Evolutionary conservation across 2,888 invertebrate species (phyloP).

Genomic region (Myopa tessellatipennis): DNA sequence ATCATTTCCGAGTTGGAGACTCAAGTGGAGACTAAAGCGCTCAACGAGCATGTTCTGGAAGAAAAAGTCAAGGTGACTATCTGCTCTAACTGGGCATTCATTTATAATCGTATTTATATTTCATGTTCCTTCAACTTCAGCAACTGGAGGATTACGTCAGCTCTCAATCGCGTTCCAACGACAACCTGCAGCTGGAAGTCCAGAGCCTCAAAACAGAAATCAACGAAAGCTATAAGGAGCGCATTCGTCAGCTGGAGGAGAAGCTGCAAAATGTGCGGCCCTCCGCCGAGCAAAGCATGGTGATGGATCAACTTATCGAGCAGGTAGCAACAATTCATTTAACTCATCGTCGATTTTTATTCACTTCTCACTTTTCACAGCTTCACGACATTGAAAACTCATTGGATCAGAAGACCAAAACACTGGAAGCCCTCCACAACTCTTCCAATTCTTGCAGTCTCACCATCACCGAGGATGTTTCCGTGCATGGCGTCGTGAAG

Average conservation of each 20-base stretch:
- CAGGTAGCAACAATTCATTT: slow-evolving; percentile 54
- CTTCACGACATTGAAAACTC: slow-evolving; percentile 73
- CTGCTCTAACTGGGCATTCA: background rate
- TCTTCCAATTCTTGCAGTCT: slow-evolving; percentile 76
- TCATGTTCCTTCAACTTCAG: slow-evolving; percentile 41
- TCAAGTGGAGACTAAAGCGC: slow-evolving; percentile 77
- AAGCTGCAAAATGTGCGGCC: slow-evolving; percentile 70
- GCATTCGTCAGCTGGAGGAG: slow-evolving; percentile 66
- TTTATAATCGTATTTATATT: background rate
- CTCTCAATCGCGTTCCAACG: slow-evolving; percentile 62
- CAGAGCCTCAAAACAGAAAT: slow-evolving; percentile 64
- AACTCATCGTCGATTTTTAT: background rate
- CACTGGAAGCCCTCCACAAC: slow-evolving; percentile 79
- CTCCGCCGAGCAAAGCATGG: slow-evolving; percentile 69
- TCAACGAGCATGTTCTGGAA: slow-evolving; percentile 74
- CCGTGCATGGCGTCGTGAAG: slow-evolving; percentile 81
- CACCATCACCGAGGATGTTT: slow-evolving; percentile 86
- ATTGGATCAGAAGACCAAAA: slow-evolving; percentile 78
- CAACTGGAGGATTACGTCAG: slow-evolving; percentile 63
- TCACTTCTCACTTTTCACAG: slow-evolving; percentile 48
- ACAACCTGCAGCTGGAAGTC: slow-evolving; percentile 63
- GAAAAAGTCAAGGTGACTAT: slow-evolving; percentile 68
- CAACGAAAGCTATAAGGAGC: slow-evolving; percentile 60
- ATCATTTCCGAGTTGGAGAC: slow-evolving; percentile 82
- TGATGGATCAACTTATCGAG: slow-evolving; percentile 69